Percentiles rank a stretch among this genome's conserved stretches.
Conservation (phyloP, 2,888 invertebrate genomes). For the Vanessa cardui region DNA sequence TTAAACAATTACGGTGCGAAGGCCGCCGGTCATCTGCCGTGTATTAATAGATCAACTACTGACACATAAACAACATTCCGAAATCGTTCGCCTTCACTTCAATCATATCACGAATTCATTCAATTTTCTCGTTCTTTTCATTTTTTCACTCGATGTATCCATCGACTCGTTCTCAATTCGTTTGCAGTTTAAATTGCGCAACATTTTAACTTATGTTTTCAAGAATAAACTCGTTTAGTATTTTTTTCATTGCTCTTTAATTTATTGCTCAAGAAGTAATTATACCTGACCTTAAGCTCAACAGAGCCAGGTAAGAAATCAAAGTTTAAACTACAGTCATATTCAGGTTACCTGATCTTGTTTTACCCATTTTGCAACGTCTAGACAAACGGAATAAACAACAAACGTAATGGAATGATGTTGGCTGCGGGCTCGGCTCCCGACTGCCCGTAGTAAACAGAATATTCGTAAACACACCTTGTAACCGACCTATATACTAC, state of each 20-base stretch:
- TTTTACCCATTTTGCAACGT: conserved; percentile 12
- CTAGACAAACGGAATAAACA: conserved; percentile 8
- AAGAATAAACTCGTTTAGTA: no score
- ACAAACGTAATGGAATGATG: background rate
- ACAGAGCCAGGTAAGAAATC: background rate
- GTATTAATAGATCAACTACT: conserved; percentile 21
- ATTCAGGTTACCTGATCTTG: background rate
- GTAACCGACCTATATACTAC: background rate
- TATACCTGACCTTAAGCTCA: background rate
- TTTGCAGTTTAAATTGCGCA: background rate
- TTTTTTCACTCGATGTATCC: background rate
- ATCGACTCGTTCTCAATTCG: no score
- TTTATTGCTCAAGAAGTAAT: background rate
- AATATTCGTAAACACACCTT: background rate
- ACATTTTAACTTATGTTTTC: background rate
- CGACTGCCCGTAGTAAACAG: background rate
- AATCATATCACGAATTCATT: background rate
- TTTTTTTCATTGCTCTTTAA: no score
- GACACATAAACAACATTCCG: conserved; percentile 14
- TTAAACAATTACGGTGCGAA: conserved; percentile 16
- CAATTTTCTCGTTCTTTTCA: background rate
- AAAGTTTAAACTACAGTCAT: background rate
- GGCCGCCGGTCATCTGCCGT: conserved; percentile 25
- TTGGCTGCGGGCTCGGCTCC: conserved; percentile 11
- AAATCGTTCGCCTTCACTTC: conserved; percentile 16